Conservation (phyloP, 2,888 invertebrate species). For the Tribolium freemani region DNA sequence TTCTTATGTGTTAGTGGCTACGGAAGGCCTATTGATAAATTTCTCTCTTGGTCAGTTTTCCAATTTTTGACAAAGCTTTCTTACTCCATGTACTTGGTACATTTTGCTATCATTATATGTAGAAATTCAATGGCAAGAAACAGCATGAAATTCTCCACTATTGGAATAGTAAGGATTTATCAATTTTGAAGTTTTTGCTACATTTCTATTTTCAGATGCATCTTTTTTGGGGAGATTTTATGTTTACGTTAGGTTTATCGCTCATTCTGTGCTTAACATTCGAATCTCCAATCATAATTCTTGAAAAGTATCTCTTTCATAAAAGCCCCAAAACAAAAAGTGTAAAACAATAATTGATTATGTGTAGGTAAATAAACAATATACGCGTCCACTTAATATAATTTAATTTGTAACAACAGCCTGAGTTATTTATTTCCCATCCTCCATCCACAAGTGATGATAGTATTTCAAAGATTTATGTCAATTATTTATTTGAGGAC, state of each 20-base stretch:
- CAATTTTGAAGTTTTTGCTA: no score
- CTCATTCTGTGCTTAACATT: conserved; percentile 42
- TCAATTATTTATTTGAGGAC: no score
- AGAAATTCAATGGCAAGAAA: conserved; percentile 14
- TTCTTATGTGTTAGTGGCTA: conserved; percentile 63
- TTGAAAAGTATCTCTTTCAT: conserved; percentile 38
- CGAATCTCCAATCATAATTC: conserved; percentile 45
- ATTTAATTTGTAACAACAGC: background rate
- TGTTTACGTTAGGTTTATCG: conserved; percentile 23
- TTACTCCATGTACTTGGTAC: conserved; percentile 70
- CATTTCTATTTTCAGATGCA: no score
- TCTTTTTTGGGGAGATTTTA: conserved; percentile 38
- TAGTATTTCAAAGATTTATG: no score
- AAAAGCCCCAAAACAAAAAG: background rate
- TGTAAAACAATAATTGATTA: background rate
- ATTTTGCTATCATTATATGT: conserved; percentile 62
- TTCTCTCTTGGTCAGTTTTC: conserved; percentile 68
- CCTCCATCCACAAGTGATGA: no score
- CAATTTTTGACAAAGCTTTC: conserved; percentile 70
- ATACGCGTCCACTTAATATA: background rate
- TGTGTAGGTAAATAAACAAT: background rate
- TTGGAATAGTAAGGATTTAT: background rate
- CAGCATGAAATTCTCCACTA: conserved; percentile 3
- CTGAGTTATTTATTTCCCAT: no score
- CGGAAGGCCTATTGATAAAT: conserved; percentile 50